phyloP scores from a whole-genome alignment of 2,888 invertebrate genomes.

The Cynaeus angustus region DNA sequence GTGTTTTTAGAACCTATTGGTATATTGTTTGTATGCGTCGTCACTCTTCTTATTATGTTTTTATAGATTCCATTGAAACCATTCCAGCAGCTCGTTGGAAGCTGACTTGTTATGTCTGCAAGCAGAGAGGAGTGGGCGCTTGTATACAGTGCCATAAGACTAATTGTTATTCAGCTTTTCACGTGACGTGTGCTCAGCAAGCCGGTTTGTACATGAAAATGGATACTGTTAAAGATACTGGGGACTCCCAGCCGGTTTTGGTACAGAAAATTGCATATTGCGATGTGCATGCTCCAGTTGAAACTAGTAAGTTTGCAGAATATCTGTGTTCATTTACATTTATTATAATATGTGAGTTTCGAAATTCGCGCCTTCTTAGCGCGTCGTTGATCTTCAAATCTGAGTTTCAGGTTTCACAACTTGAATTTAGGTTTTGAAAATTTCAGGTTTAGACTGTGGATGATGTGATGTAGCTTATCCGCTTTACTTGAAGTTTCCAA shows the following conservation, averaged over 20 bases:
- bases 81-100: conserved; percentile 97
- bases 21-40: no score
- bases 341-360: no score
- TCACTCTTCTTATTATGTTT: no score
- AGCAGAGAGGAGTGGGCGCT: conserved; percentile 92
- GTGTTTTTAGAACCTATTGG: conserved; percentile 97
- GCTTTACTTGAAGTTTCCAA: no score
- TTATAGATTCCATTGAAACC: conserved; percentile 91
- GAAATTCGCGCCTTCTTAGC: no score
- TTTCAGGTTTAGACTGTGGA: no score
- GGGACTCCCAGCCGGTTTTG: conserved; percentile 79
- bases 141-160: conserved; percentile 98
- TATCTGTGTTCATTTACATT: no score
- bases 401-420: no score
- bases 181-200: conserved; percentile 99
- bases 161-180: conserved; percentile 98
- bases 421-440: no score
- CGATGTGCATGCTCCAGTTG: conserved; percentile 91
- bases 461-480: no score
- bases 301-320: conserved; percentile 66
- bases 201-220: conserved; percentile 97
- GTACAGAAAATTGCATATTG: conserved; percentile 98
- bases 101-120: conserved; percentile 97
- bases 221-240: conserved; percentile 85
- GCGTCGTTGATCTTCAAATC: no score